These are phyloP conservation scores for Rhorus exstirpatorius DNA, from an alignment of 2,888 invertebrate genomes.

Conservation along the genomic window DNA sequence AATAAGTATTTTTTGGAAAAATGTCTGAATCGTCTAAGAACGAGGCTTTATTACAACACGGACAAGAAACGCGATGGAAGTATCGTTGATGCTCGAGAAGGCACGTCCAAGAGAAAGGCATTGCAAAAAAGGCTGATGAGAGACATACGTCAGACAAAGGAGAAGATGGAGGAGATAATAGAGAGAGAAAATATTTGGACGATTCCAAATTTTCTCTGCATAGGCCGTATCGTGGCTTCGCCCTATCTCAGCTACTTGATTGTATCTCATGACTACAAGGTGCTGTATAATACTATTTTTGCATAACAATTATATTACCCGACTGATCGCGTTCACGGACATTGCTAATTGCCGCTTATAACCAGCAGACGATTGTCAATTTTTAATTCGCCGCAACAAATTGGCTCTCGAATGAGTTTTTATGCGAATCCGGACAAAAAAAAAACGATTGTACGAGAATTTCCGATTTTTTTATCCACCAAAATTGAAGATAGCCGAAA, in stretches of 20 bases:
- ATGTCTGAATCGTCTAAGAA: constrained; percentile 76
- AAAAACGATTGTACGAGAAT: too few species aligned
- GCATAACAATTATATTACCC: too few species aligned
- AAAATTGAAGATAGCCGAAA: too few species aligned
- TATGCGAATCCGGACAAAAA: too few species aligned
- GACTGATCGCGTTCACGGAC: too few species aligned
- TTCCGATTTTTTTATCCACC: too few species aligned
- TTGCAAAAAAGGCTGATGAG: constrained; percentile 78
- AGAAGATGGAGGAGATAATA: constrained; percentile 91
- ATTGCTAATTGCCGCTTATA: too few species aligned
- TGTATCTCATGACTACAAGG: constrained; percentile 91
- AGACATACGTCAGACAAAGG: constrained; percentile 86
- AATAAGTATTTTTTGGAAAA: constrained; percentile 78
- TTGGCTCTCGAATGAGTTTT: too few species aligned
- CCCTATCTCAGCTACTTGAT: constrained; percentile 97
- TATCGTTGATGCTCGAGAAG: constrained; percentile 69
- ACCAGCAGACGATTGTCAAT: too few species aligned
- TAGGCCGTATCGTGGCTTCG: constrained; percentile 93
- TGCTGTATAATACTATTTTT: constrained; percentile 70
- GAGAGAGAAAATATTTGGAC: constrained; percentile 97
- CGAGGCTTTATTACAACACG: constrained; percentile 76
- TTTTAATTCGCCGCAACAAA: too few species aligned
- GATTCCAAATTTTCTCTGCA: constrained; percentile 96
- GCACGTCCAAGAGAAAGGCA: constrained; percentile 74
- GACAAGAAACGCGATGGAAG: constrained; percentile 74